phyloP scores from a whole-genome alignment of 53 echinoderm and acorn worm genomes.

The Pentamera pediparva region DNA sequence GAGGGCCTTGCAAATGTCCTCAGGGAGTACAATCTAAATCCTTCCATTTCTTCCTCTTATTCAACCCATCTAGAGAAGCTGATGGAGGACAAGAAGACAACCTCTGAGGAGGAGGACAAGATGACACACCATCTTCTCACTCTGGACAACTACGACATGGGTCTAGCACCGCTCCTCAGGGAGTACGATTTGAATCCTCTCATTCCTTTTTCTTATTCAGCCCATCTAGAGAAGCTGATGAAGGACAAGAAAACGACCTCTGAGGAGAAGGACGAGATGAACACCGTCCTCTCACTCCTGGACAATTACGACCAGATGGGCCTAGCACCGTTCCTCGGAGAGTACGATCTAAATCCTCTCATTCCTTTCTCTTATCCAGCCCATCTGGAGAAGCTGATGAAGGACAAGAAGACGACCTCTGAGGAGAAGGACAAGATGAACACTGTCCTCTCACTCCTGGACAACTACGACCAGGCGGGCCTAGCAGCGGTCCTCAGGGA shows the following conservation, averaged over 20 bases:
- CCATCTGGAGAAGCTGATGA: constrained; percentile 69
- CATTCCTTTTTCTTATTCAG: constrained; percentile 19
- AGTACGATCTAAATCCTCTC: constrained; percentile 50
- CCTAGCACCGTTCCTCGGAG: constrained; percentile 54
- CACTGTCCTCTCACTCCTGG: constrained; percentile 57
- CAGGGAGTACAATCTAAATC: constrained; percentile 64
- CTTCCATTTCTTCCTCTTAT: not conserved
- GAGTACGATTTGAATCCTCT: constrained; percentile 58
- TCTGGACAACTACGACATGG: constrained; percentile 60
- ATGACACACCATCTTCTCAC: constrained; percentile 51
- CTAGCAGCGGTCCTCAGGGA: constrained; percentile 59
- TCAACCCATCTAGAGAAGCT: constrained; percentile 82
- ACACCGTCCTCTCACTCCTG: constrained; percentile 54
- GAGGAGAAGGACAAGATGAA: constrained; percentile 60
- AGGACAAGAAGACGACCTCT: constrained; percentile 61
- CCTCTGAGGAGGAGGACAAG: constrained; percentile 51
- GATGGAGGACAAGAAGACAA: constrained; percentile 62
- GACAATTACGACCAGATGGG: constrained; percentile 67
- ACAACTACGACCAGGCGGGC: constrained; percentile 61
- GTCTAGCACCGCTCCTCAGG: constrained; percentile 54
- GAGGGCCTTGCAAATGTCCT: constrained; percentile 51
- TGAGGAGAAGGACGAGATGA: constrained; percentile 57
- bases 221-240: constrained; percentile 73
- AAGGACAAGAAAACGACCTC: constrained; percentile 62
- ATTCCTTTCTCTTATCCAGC: constrained; percentile 29